Percentiles rank a stretch among this genome's conserved stretches.
These are phyloP conservation scores for Drosophila arizonae DNA, from an alignment of 1,140 invertebrate species.

Conservation along the genomic window DNA sequence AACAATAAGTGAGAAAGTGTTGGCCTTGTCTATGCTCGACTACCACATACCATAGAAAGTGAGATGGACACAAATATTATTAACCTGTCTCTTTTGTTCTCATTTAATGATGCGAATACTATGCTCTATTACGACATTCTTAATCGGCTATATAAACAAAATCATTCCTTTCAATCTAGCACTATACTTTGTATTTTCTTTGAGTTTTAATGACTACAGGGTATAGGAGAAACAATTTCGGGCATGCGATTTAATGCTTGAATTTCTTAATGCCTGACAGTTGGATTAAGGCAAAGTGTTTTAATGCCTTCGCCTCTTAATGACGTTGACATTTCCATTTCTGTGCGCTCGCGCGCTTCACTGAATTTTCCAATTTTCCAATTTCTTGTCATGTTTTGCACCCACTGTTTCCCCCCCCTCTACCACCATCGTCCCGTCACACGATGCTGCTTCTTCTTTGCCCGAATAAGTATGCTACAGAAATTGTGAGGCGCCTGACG, in stretches of 20 bases:
- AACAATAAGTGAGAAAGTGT: conserved; percentile 19
- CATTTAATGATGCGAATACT: no score
- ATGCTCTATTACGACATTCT: no score
- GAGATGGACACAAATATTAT: no score
- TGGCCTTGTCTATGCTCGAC: background rate
- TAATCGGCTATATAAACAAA: no score
- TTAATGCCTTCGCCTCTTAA: conserved; percentile 60
- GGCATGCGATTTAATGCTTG: conserved; percentile 60
- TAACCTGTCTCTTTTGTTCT: no score
- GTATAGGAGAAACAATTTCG: conserved; percentile 15
- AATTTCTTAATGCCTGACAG: conserved; percentile 65
- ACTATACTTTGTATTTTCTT: background rate
- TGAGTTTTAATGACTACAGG: conserved; percentile 1
- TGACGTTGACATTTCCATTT: conserved; percentile 68
- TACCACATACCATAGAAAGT: background rate
- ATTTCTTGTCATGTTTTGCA: conserved; percentile 23
- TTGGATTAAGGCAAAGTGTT: conserved; percentile 60
- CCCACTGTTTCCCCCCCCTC: background rate
- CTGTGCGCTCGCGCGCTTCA: conserved; percentile 7
- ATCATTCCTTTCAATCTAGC: no score
- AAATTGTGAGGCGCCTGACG: background rate
- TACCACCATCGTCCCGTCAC: no score
- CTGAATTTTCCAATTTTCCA: conserved; percentile 51
- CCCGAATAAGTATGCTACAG: conserved; percentile 35
- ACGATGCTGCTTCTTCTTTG: background rate